Base-by-base conservation (phyloP, 2,113 vertebrate genomes). In the Lathamus discolor region DNA sequence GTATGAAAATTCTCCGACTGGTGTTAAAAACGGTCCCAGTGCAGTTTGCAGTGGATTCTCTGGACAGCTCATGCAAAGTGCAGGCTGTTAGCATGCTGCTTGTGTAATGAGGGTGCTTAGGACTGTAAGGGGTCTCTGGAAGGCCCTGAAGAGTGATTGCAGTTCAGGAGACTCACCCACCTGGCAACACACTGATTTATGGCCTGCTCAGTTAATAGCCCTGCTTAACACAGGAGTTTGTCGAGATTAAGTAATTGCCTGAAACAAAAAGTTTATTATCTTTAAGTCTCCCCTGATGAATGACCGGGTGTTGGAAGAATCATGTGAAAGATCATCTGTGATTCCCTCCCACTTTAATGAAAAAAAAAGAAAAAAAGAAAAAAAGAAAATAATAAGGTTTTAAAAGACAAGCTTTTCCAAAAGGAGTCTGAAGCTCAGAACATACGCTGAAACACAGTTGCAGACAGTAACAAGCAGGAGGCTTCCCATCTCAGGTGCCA, bases 241-340 rank as follows among this genome's bases (percentile, higher is more conserved):
- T 98, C 97, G 97, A 99, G 98, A 98, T 98, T 98, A 97, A 98
- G 97, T 98, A 98, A 99, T 99, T 98, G 98, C 98, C 97, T 99
- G 97, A 98, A 98, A 99, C 98, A 97, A 98, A 97, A 99, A 96
- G 96, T 97, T 97, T 97, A 98, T 98, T 98, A 98, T 98, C 97
- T 98, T 97, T 97, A 98, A 97, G 92, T 98, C 96, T 95, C 91
- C 70, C 35, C 94, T 98, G 98, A 99, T 98, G 98, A 99, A 96
- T 98, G 98, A 97, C 96, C 95, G 92, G 86, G 92, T 96, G 97
- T 96, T 98, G 94, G 92, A 90, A 96, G 95, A 97, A 97, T 92
- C 90, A 96, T 97, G 97, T 98, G 97, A 97, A 97, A 97, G 97
- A 98, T 98, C 81, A 96, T 95, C 96, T 92, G 83, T 28, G 94